Conservation (phyloP, 1,140 invertebrate genomes). For the Lepidostoma basale region DNA sequence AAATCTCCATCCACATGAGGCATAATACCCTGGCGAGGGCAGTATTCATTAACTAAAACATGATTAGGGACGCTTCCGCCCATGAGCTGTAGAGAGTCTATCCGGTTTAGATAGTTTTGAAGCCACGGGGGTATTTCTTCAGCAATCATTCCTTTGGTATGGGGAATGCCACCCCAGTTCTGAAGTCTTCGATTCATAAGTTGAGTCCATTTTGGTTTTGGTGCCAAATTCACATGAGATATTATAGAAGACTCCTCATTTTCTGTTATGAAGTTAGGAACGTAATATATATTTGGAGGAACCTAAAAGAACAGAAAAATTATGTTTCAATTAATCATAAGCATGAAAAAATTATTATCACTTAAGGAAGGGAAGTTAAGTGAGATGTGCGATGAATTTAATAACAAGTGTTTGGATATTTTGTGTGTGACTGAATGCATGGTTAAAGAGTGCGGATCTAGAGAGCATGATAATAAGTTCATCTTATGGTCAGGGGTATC, state of each 20-base stretch:
- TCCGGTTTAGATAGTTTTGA: conserved; percentile 72
- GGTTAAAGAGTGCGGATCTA: no score
- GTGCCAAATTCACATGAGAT: conserved; percentile 75
- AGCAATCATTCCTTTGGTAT: conserved; percentile 92
- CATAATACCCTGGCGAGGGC: conserved; percentile 91
- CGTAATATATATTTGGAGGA: conserved; percentile 79
- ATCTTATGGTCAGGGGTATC: no score
- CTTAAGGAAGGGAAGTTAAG: no score
- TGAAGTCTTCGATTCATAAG: conserved; percentile 88
- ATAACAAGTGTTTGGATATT: no score
- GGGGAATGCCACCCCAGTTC: conserved; percentile 95
- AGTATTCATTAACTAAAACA: conserved; percentile 95
- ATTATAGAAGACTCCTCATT: conserved; percentile 81
- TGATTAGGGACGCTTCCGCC: conserved; percentile 85
- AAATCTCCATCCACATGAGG: conserved; percentile 94
- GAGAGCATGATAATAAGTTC: no score
- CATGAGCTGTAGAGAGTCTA: conserved; percentile 77
- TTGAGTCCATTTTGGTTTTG: conserved; percentile 96
- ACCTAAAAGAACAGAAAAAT: conserved; percentile 61
- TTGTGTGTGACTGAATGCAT: no score
- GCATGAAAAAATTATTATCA: no score
- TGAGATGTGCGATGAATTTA: no score
- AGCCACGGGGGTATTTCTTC: conserved; percentile 90
- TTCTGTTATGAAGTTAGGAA: conserved; percentile 88
- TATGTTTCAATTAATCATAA: not conserved